These are phyloP conservation scores for Octonoba sinensis DNA, from an alignment of 2,888 invertebrate genomes.

Conservation along the genomic window DNA sequence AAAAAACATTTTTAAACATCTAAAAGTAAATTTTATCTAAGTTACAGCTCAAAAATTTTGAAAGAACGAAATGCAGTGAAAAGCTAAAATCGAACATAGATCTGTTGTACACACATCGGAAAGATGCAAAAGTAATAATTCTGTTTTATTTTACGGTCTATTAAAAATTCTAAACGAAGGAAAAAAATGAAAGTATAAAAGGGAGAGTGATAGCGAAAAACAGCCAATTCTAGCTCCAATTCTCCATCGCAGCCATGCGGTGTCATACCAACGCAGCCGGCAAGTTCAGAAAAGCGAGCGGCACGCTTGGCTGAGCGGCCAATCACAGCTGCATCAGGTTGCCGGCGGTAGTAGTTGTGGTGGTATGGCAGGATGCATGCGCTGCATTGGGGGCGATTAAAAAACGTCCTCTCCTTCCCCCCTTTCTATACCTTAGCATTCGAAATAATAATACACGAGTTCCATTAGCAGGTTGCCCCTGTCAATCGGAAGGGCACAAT, in stretches of 20 bases:
- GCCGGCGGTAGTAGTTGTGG: constrained; percentile 4
- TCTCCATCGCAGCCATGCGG: not conserved
- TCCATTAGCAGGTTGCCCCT: not conserved
- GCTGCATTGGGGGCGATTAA: constrained; percentile 21
- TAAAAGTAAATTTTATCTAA: no score
- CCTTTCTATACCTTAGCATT: not conserved
- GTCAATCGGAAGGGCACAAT: constrained; percentile 1
- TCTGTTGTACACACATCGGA: no score
- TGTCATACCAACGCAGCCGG: constrained; percentile 4
- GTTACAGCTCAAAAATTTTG: no score
- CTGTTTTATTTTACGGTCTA: no score
- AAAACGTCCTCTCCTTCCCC: constrained; percentile 20
- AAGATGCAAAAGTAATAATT: no score
- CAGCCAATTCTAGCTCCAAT: constrained; percentile 28
- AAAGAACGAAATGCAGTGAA: no score
- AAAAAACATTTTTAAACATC: no score
- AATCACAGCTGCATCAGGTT: constrained; percentile 35
- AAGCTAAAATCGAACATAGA: no score
- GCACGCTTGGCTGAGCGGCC: constrained; percentile 47
- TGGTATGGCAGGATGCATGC: constrained; percentile 29
- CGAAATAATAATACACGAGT: constrained; percentile 9
- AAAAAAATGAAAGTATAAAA: no score
- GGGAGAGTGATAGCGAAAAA: not conserved
- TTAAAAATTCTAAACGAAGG: no score
- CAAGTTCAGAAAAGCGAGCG: constrained; percentile 30